These are phyloP conservation scores for Neodiprion virginianus DNA, from an alignment of 1,140 invertebrate genomes.

Conservation along the genomic window DNA sequence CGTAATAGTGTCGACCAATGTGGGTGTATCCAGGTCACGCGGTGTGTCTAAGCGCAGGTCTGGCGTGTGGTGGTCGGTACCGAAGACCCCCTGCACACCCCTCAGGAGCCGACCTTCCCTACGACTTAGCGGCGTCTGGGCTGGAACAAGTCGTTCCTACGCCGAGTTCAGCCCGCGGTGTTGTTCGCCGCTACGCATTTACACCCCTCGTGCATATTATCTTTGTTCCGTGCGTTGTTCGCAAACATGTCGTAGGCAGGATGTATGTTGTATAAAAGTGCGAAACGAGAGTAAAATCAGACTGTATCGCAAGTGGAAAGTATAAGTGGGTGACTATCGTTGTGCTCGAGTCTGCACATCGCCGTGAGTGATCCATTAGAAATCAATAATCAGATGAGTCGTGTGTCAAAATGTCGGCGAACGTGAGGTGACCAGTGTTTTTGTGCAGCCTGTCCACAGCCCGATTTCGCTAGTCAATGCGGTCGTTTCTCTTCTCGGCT, in stretches of 20 bases:
- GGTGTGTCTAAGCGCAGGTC: constrained; percentile 47
- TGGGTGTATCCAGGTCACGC: constrained; percentile 45
- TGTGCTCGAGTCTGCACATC: neutral
- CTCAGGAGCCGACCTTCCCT: neutral
- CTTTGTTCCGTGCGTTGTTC: no score
- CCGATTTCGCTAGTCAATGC: no score
- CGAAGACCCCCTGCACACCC: constrained; percentile 16
- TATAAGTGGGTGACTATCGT: neutral
- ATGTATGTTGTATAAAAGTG: no score
- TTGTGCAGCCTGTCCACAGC: neutral
- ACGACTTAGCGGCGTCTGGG: constrained; percentile 1
- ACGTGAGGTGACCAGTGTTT: neutral
- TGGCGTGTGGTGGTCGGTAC: constrained; percentile 30
- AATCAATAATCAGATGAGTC: constrained; percentile 1
- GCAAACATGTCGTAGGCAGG: no score
- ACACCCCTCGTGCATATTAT: no score
- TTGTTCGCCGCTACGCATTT: neutral
- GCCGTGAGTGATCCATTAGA: neutral
- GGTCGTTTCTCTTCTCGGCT: no score
- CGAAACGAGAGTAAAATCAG: neutral
- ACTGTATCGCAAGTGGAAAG: neutral
- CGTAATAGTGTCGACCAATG: constrained; percentile 9
- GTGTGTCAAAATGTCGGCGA: neutral
- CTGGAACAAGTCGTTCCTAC: neutral
- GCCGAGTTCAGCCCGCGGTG: neutral